These are phyloP conservation scores for Amniataba percoides DNA, from an alignment of 2,797 vertebrate genomes.

Conservation along the genomic window DNA sequence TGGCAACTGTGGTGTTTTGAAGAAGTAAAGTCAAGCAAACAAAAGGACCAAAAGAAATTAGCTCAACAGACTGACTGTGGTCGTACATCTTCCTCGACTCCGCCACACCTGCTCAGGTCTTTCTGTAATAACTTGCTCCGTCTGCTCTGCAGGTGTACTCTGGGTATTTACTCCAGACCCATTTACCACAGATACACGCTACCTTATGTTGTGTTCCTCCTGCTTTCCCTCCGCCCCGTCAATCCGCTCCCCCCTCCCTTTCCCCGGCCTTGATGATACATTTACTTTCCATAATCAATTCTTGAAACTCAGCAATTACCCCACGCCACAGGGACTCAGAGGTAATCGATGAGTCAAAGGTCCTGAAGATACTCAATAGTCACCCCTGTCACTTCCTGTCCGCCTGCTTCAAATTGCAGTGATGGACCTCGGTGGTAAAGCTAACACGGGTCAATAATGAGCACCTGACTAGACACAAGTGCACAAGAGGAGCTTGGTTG, in stretches of 20 bases:
- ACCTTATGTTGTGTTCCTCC: conserved; percentile 22
- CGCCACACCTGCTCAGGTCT: conserved; percentile 72
- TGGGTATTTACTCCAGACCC: conserved; percentile 67
- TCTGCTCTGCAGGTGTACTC: conserved; percentile 74
- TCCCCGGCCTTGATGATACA: conserved; percentile 62
- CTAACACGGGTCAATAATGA: conserved; percentile 61
- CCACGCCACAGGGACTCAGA: conserved; percentile 46
- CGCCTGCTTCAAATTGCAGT: conserved; percentile 40
- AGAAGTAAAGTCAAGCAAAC: conserved; percentile 45
- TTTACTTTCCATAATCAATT: conserved; percentile 76
- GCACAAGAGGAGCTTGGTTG: neutral
- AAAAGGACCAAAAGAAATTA: conserved; percentile 42
- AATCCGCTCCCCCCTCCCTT: conserved; percentile 1
- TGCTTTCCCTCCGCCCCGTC: conserved; percentile 40
- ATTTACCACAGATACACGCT: conserved; percentile 70
- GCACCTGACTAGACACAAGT: conserved; percentile 29
- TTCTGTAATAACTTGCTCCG: conserved; percentile 63
- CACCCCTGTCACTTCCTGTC: conserved; percentile 62
- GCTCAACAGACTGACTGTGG: conserved; percentile 46
- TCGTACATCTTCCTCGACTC: conserved; percentile 62
- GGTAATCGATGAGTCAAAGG: conserved; percentile 74
- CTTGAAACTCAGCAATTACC: conserved; percentile 73
- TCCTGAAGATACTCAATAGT: conserved; percentile 64
- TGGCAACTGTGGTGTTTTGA: neutral
- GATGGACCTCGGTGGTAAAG: conserved; percentile 49